Conservation (phyloP, 2,113 vertebrate genomes). For the Osmerus eperlanus region DNA sequence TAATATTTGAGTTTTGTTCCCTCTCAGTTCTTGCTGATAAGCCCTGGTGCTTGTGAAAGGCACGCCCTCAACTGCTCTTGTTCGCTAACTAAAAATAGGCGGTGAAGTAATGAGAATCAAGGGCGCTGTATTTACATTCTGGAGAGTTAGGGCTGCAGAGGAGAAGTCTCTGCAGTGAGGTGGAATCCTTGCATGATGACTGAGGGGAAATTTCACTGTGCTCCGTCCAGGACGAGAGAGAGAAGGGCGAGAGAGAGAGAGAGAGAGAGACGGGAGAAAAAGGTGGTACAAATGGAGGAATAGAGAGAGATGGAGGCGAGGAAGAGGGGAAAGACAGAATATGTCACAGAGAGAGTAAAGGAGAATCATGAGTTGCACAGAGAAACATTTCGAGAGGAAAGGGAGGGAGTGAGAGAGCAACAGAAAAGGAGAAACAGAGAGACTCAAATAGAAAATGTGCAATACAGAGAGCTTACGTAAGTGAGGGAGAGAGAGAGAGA, state of each 20-base stretch:
- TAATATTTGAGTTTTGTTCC: constrained; percentile 25
- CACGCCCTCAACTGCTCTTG: constrained; percentile 64
- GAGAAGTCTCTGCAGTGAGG: constrained; percentile 43
- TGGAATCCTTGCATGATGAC: constrained; percentile 53
- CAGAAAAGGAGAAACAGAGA: constrained; percentile 11
- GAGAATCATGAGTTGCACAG: not conserved
- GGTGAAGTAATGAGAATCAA: constrained; percentile 72
- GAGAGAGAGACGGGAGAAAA: not conserved
- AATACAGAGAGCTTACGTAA: not conserved
- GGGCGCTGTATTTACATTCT: constrained; percentile 72
- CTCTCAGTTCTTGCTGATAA: constrained; percentile 57
- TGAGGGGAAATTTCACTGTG: constrained; percentile 49
- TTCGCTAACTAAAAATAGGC: constrained; percentile 73
- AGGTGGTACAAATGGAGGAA: not conserved
- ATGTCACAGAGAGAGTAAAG: no score
- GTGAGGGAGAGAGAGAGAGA: not conserved
- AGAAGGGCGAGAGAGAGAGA: not conserved
- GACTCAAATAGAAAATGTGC: not conserved
- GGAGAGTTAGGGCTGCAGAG: constrained; percentile 46
- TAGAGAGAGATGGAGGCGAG: not conserved
- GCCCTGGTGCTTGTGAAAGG: constrained; percentile 45
- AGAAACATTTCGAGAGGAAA: constrained; percentile 8
- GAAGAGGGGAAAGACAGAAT: no score
- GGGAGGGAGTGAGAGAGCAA: not conserved
- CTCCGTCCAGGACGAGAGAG: constrained; percentile 29